Base-by-base conservation (phyloP, 2,888 invertebrate genomes). In the Xylocampa areola region DNA sequence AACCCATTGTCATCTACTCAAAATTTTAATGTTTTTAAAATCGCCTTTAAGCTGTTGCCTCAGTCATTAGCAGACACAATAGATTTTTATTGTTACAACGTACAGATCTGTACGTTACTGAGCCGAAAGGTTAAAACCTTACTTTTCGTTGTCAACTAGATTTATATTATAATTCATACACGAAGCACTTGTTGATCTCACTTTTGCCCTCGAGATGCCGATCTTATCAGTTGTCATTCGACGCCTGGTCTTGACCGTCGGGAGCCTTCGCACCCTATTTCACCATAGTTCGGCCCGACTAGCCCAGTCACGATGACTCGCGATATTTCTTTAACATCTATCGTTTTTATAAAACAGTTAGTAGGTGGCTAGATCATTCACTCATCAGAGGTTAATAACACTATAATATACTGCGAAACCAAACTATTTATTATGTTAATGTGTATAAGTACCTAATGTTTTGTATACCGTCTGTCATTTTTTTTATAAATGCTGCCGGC, bases 341-440 rank as follows among this genome's bases (percentile, higher is more conserved):
- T 73, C 50, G 69, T 70, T 75, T 69, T 67, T 75, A 64, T 69
- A 17, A 60, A 70, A 68, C 58, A 51, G 55, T 54, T 66, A 47
- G 57, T 64, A 58, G 53, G 41, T 36, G 40, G 23, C 48, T 17
- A 40, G 68, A 70, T 65, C 70, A 39, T 64, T 70, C 70, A 65
- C 62, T 59, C 47, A 55, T 21, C 7, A 10, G 61, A 73, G 75
- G 76, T 75, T 63, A 73, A 66, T 73, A 76, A 71, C 74, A 73
- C 66, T 45, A 63, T 59, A 45, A 50, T n/a, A n/a, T n/a, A 52
- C 36, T 32, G 50, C 58, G 40, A 63, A 54, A 27, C 48, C n/a
- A 49, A 53, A 58, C 61, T 71, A 73, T 70, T 73, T 70, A 68
- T 73, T 75, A 73, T 71, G 63, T 36, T 71, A 64, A 75, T 75